Conservation (phyloP, 2,113 vertebrate genomes). For the Mesoclemmys tuberculata region DNA sequence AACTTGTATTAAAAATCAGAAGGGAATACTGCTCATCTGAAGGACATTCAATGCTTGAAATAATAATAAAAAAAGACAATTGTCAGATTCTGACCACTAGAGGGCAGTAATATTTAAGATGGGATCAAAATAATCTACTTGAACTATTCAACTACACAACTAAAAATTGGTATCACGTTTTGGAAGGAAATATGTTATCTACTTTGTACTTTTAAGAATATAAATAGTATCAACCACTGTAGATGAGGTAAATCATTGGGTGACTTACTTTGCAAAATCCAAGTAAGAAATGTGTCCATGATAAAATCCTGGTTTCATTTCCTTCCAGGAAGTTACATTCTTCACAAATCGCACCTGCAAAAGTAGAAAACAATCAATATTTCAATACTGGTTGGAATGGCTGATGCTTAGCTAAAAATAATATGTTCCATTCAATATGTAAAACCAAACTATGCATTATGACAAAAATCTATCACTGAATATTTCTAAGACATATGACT, state of each 20-base stretch:
- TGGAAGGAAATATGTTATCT: conserved; percentile 18
- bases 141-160: background rate
- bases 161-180: background rate
- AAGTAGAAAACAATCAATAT: conserved; percentile 22
- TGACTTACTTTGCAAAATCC: conserved; percentile 94
- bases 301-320: conserved; percentile 98
- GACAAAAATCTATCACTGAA: background rate
- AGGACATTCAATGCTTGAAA: background rate
- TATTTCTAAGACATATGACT: background rate
- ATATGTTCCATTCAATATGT: background rate
- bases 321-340: conserved; percentile 95
- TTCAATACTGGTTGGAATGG: background rate
- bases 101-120: conserved; percentile 69
- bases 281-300: conserved; percentile 95
- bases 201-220: background rate
- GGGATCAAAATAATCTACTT: background rate
- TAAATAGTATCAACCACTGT: background rate
- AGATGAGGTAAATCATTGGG: background rate
- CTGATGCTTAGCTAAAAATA: background rate
- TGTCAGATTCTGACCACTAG: conserved; percentile 59
- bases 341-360: conserved; percentile 93
- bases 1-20: background rate
- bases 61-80: background rate
- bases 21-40: rapidly evolving
- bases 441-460: background rate